Percentiles rank a stretch among this genome's conserved stretches.
Conservation (phyloP, 2,888 invertebrate species). For the Pyrochroa serraticornis region DNA sequence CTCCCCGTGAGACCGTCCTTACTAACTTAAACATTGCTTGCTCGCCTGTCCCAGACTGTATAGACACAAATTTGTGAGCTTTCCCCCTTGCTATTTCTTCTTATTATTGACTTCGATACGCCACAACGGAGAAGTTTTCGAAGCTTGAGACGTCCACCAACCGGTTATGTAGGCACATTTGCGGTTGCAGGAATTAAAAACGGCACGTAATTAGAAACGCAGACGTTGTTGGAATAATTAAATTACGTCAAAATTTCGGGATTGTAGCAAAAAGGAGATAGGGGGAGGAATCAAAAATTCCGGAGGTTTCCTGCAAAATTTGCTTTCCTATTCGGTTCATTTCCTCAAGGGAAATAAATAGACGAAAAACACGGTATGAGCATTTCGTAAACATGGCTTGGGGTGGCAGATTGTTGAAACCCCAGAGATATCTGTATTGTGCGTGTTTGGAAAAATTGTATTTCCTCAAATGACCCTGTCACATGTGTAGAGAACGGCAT, state of each 20-base stretch:
- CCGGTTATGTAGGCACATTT: no score
- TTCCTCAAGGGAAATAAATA: constrained; percentile 47
- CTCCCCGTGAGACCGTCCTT: constrained; percentile 42
- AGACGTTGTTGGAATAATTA: no score
- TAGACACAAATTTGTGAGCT: constrained; percentile 50
- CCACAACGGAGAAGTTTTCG: constrained; percentile 11
- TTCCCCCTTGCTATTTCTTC: constrained; percentile 39
- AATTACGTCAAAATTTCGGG: no score
- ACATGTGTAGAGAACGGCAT: constrained; percentile 41
- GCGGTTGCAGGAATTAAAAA: no score
- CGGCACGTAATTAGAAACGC: no score
- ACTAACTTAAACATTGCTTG: constrained; percentile 47
- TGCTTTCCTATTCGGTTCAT: constrained; percentile 18
- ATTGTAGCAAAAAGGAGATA: no score
- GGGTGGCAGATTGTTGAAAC: constrained; percentile 39
- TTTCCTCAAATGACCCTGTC: constrained; percentile 41
- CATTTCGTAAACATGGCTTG: constrained; percentile 47
- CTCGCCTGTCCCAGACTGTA: constrained; percentile 45
- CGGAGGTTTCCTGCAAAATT: constrained; percentile 6
- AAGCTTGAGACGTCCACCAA: constrained; percentile 3
- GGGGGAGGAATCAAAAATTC: neutral
- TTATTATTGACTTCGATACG: constrained; percentile 35
- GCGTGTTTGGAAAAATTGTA: constrained; percentile 47
- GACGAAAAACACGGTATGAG: constrained; percentile 41
- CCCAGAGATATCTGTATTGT: constrained; percentile 39